These are phyloP conservation scores for Dromius quadrimaculatus DNA, from an alignment of 2,888 invertebrate genomes.

Conservation along the genomic window DNA sequence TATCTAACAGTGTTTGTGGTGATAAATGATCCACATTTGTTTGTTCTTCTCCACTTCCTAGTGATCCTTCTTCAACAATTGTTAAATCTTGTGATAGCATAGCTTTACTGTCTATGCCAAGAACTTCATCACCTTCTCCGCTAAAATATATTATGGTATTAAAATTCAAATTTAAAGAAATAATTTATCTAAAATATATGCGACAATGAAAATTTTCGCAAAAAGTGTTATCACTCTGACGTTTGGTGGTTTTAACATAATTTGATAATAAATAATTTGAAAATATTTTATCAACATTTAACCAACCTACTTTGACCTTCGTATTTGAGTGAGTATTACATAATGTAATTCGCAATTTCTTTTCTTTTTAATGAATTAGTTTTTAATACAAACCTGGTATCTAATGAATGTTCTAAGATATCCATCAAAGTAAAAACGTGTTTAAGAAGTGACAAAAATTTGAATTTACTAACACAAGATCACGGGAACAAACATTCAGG, in stretches of 20 bases:
- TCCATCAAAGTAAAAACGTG: constrained; percentile 68
- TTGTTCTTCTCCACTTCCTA: constrained; percentile 68
- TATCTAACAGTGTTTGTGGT: constrained; percentile 71
- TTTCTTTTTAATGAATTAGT: constrained; percentile 54
- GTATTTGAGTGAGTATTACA: constrained; percentile 61
- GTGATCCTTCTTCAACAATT: constrained; percentile 66
- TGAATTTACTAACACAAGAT: constrained; percentile 78
- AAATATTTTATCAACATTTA: constrained; percentile 49
- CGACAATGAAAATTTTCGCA: too few species aligned
- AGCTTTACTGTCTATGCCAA: constrained; percentile 62
- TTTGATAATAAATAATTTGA: constrained; percentile 35
- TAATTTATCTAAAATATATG: too few species aligned
- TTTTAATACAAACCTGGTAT: constrained; percentile 70
- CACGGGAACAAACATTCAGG: constrained; percentile 80
- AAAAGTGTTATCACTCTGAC: too few species aligned
- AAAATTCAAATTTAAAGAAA: too few species aligned
- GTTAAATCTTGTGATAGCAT: constrained; percentile 63
- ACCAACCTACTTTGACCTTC: constrained; percentile 65
- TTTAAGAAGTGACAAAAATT: constrained; percentile 68
- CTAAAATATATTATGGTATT: constrained; percentile 42
- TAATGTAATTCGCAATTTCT: constrained; percentile 64
- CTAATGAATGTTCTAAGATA: constrained; percentile 73
- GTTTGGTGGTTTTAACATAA: too few species aligned
- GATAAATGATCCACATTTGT: constrained; percentile 70
- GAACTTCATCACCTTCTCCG: constrained; percentile 55